Percentiles rank a stretch among this genome's conserved stretches.
These are phyloP conservation scores for Cetoscarus ocellatus DNA, from an alignment of 2,797 vertebrate genomes.

Conservation along the genomic window DNA sequence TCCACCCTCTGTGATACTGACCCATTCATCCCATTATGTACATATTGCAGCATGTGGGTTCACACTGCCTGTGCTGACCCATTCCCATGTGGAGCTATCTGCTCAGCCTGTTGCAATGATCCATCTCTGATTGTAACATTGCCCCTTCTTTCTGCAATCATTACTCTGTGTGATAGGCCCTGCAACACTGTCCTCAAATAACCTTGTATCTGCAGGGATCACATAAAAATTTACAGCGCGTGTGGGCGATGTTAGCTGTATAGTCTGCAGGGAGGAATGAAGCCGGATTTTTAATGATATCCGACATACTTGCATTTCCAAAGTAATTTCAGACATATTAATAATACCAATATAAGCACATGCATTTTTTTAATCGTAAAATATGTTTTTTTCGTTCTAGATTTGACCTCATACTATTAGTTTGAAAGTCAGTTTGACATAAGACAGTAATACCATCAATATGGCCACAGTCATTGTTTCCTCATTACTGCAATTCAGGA, in stretches of 20 bases:
- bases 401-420: too few relatives aligned
- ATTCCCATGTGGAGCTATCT: conserved; percentile 29
- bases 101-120: conserved; percentile 24
- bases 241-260: conserved; percentile 18
- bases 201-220: conserved; percentile 43
- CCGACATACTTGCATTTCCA: too few relatives aligned
- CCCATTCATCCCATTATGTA: conserved; percentile 54
- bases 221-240: neutral
- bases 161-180: conserved; percentile 8
- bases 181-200: conserved; percentile 43
- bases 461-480: too few relatives aligned
- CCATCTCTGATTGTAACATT: conserved; percentile 9
- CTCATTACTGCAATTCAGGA: too few relatives aligned
- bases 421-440: too few relatives aligned
- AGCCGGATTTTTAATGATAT: too few relatives aligned
- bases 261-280: too few relatives aligned
- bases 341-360: too few relatives aligned
- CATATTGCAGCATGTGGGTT: conserved; percentile 38
- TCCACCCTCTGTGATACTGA: conserved; percentile 36
- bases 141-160: conserved; percentile 12
- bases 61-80: conserved; percentile 2
- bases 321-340: too few relatives aligned
- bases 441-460: too few relatives aligned
- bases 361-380: too few relatives aligned
- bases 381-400: too few relatives aligned